Evolutionary conservation across 2,797 vertebrate genomes (phyloP), one percentile per base, ranked within the genome.

Genomic region (Melanotaenia trifasciata): DNA sequence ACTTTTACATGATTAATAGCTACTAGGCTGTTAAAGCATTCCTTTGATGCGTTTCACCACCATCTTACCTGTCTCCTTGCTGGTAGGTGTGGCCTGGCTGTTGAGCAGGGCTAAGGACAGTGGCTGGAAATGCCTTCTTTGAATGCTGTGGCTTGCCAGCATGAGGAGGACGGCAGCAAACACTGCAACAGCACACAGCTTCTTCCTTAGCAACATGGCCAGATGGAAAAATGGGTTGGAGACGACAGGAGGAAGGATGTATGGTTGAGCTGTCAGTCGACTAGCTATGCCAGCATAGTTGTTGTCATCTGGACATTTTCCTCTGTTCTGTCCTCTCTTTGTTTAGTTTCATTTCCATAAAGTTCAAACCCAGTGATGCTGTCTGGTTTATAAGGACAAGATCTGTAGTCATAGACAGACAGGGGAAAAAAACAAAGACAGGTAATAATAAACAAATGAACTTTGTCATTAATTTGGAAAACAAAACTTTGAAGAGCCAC

Each of bases 61-160:
- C 20, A 0, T 35, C 72, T 89, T 45, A 90, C 85, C 85, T 26
- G 38, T 40, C 33, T 75, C 65, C 36, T 33, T 57, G 35, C 9
- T 5, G 3, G 45, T 70, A 50, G 69, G 28, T 16, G 53, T 64
- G 71, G 58, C 53, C 33, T 40, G 24, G 70, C 60, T 50, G 54
- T 47, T 35, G 61, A 71, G 67, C n/a, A 11, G 26, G 28, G 22
- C 60, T 2, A 67, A 6, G 0, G 79, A 68, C 64, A 70, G 20
- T 2, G 77, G 68, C 33, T 72, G 71, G 58, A 86, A 63, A 12
- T 70, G 47, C 38, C 62, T 71, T 76, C 43, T 85, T 24, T 92
- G 94, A 65, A 94, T 89, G 62, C 79, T 89, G 76, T 94, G 90
- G 54, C 84, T 93, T 63, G 89, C 91, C 0, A 95, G 73, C 90